Conservation (phyloP, 2,888 invertebrate genomes). For the Leptinotarsa peninsularis region DNA sequence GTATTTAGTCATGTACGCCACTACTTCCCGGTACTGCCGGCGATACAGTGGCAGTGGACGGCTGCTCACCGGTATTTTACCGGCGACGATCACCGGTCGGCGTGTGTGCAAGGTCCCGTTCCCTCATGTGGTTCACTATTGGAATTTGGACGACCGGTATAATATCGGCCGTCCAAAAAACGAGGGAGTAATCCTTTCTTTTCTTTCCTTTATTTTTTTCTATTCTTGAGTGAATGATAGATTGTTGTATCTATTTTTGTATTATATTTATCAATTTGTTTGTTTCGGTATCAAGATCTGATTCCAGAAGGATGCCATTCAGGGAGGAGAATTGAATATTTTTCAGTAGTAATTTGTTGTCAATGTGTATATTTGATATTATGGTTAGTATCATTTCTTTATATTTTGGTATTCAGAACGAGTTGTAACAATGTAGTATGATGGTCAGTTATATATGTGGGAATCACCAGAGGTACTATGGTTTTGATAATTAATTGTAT, state of each 20-base stretch:
- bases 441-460: constrained; percentile 1
- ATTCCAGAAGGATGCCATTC: not conserved
- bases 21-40: too few relatives aligned
- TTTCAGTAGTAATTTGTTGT: not conserved
- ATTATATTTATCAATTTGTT: constrained; percentile 1
- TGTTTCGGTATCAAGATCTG: not conserved
- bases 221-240: not conserved
- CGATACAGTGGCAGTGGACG: too few relatives aligned
- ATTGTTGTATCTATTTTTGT: not conserved
- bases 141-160: not conserved
- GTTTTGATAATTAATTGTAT: not conserved
- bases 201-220: not conserved
- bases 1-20: too few relatives aligned
- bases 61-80: too few relatives aligned
- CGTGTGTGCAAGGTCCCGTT: too few relatives aligned
- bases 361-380: constrained; percentile 5
- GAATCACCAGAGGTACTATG: not conserved
- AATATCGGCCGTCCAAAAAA: too few relatives aligned
- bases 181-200: not conserved
- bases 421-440: not conserved
- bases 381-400: not conserved
- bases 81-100: too few relatives aligned
- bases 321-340: not conserved
- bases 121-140: too few relatives aligned
- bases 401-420: not conserved